Conservation (phyloP, 2,888 invertebrate species). For the Nebria brevicollis region DNA sequence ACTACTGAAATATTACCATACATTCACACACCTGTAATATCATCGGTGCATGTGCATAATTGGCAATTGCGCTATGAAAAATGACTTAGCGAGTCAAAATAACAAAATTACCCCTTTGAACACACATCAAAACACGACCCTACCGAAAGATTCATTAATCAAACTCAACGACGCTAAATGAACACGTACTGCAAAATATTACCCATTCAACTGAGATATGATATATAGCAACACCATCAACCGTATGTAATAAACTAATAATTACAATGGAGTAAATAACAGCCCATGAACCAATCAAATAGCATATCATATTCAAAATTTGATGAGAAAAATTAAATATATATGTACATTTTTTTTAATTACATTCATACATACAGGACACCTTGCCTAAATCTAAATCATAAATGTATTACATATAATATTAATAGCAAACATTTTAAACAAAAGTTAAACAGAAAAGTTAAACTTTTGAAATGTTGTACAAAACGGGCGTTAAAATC, state of each 20-base stretch:
- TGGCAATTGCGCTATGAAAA: conserved; percentile 45
- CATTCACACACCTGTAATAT: neutral
- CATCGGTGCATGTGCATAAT: conserved; percentile 36
- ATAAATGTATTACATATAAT: conserved; percentile 18
- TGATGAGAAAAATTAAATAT: neutral
- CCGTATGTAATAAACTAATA: conserved; percentile 22
- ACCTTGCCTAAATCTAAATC: neutral
- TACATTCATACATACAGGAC: no score
- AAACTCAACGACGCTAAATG: conserved; percentile 42
- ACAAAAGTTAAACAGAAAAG: neutral
- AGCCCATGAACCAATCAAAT: neutral
- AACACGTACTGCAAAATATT: conserved; percentile 43
- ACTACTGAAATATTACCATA: neutral
- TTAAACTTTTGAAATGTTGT: neutral
- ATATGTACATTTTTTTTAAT: no score
- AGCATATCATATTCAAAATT: neutral
- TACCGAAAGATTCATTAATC: conserved; percentile 43
- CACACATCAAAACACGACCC: conserved; percentile 41
- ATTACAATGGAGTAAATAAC: conserved; percentile 4
- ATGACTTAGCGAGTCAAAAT: conserved; percentile 46
- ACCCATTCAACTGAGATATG: conserved; percentile 29
- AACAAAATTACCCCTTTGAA: conserved; percentile 48
- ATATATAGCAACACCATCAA: neutral
- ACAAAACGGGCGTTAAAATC: neutral
- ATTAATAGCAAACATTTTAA: conserved; percentile 11